Evolutionary conservation across 2,113 vertebrate genomes (phyloP), one percentile per base, ranked within the genome.

Genomic region (Martes martes): DNA sequence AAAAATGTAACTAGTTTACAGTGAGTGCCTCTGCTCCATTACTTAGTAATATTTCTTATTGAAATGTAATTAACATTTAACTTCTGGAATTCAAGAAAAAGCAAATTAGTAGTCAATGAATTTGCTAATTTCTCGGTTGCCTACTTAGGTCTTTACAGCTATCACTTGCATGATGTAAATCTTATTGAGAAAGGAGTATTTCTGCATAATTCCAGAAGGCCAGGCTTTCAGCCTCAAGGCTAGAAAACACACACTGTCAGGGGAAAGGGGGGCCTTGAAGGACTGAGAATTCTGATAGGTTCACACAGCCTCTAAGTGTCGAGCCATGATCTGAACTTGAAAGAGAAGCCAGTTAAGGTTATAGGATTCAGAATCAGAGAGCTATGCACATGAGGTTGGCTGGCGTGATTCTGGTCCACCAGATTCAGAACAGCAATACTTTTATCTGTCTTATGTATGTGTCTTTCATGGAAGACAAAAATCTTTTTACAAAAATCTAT

Each of bases 61-160:
- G 52, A 93, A 94, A 47, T 79, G 45, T 26, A 33, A 82, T 69
- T 81, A 93, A 96, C 52, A 89, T 69, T 93, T 83, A 83, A 45
- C 52, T 89, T 83, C 71, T 67, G 71, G 36, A 97, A 83, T 63
- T 45, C 91, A 95, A 91, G 39, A 91, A 78, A 89, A 97, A 96
- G n/a, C 26, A 86, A 80, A 71, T 57, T 14, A 69, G 39, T 23
- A 82, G 47, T 21, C 26, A 85, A 39, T 39, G 31, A 61, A 39
- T 83, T 91, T 87, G 21, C 21, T 42, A 5, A 50, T 61, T 33
- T 65, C 83, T 82, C 55, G 50, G 7, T 39, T 79, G 39, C 61
- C 13, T 83, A n/a, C 45, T 69, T 45, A 71, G 26, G n/a, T 84
- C 21, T 90, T 88, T 61, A 36, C 2, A 24, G 28, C 52, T 18